A percentile compares a stretch with the other conserved stretches of the same genome.
Conservation (phyloP, 2,113 vertebrate genomes). For the Atractosteus spatula region DNA sequence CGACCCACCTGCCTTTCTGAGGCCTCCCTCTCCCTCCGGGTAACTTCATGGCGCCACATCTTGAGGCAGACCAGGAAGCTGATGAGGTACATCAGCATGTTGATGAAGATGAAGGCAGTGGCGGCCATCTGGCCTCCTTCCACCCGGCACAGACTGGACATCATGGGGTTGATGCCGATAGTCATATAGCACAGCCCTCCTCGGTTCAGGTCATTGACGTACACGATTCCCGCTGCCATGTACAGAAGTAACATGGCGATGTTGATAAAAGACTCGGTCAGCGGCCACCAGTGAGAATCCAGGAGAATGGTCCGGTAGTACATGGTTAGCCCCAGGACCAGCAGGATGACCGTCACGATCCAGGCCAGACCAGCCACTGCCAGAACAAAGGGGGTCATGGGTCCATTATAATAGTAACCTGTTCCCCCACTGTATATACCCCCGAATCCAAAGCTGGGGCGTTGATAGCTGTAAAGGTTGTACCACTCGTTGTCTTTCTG, state of each 20-base stretch:
- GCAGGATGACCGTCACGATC: conserved; percentile 58
- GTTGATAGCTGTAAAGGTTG: conserved; percentile 47
- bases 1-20: conserved; percentile 30
- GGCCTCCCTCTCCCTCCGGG: conserved; percentile 20
- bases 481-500: conserved; percentile 73
- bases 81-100: conserved; percentile 54
- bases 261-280: conserved; percentile 66
- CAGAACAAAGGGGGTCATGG: conserved; percentile 71
- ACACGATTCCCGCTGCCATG: conserved; percentile 68
- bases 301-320: conserved; percentile 72
- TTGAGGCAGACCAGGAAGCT: conserved; percentile 61
- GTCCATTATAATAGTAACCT: conserved; percentile 59
- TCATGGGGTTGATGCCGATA: conserved; percentile 57
- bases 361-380: conserved; percentile 57
- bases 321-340: conserved; percentile 65
- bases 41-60: conserved; percentile 60
- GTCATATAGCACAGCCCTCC: conserved; percentile 69
- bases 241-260: conserved; percentile 65
- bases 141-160: conserved; percentile 53
- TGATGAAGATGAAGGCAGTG: conserved; percentile 67
- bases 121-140: conserved; percentile 74
- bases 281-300: conserved; percentile 72
- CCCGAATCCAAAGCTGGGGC: conserved; percentile 34
- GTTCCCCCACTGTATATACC: conserved; percentile 29
- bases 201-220: conserved; percentile 68